Percentiles rank a stretch among this genome's conserved stretches.
Evolutionary conservation across 2,888 invertebrate species (phyloP).

Genomic region (Pharmacophagus antenor): DNA sequence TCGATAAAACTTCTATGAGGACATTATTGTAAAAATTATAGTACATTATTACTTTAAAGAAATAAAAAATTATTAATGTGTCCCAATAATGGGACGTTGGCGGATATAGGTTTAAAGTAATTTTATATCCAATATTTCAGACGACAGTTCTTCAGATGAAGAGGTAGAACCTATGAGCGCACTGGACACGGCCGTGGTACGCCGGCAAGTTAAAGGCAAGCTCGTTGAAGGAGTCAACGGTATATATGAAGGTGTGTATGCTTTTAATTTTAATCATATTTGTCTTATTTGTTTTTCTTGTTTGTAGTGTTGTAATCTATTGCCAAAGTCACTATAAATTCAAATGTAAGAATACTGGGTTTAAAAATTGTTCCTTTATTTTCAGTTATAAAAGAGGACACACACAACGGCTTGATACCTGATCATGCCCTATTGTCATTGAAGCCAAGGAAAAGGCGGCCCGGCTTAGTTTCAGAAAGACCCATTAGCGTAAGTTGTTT

Average conservation of each 20-base stretch:
- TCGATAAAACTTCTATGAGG: too few species aligned
- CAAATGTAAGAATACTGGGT: too few species aligned
- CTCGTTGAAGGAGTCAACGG: conserved; percentile 75
- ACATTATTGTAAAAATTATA: too few species aligned
- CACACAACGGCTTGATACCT: conserved; percentile 65
- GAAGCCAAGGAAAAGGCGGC: conserved; percentile 76
- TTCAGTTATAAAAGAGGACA: conserved; percentile 64
- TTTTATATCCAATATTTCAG: conserved; percentile 37
- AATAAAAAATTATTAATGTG: too few species aligned
- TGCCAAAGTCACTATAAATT: too few species aligned
- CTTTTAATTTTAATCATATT: too few species aligned
- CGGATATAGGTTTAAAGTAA: too few species aligned
- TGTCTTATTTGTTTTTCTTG: too few species aligned
- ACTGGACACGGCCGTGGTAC: conserved; percentile 57
- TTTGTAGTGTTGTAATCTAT: too few species aligned
- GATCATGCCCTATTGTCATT: conserved; percentile 65
- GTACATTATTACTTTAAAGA: too few species aligned
- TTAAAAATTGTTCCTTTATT: neutral
- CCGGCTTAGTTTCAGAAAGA: conserved; percentile 82
- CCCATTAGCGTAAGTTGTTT: conserved; percentile 80
- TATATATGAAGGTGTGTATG: conserved; percentile 66
- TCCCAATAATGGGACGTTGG: too few species aligned
- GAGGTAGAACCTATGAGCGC: conserved; percentile 55
- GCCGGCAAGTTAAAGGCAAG: conserved; percentile 58
- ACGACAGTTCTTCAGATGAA: conserved; percentile 68